A percentile compares a stretch with the other conserved stretches of the same genome.
Evolutionary conservation across 2,888 invertebrate species (phyloP).

Genomic region (Tachina lurida): DNA sequence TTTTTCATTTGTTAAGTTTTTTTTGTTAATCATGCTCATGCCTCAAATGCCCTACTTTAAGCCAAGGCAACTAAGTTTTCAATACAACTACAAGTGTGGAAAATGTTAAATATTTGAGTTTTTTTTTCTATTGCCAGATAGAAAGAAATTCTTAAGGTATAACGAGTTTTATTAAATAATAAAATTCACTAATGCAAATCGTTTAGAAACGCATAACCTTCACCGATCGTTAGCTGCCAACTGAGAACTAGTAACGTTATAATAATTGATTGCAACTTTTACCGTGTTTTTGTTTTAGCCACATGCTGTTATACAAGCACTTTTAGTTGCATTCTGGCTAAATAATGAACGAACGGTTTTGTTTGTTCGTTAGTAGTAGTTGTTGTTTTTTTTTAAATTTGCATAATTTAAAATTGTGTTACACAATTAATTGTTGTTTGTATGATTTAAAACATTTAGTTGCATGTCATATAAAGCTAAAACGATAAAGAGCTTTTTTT

Average conservation of each 20-base stretch:
- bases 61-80: neutral
- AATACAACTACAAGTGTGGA: no score
- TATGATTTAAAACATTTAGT: constrained; percentile 65
- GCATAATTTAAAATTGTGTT: constrained; percentile 80
- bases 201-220: neutral
- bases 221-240: neutral
- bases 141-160: neutral
- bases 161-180: neutral
- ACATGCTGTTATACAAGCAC: constrained; percentile 5
- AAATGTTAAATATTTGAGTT: no score
- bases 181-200: neutral
- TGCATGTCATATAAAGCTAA: constrained; percentile 57
- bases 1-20: constrained; percentile 43
- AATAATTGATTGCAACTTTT: constrained; percentile 57
- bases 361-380: constrained; percentile 47
- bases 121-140: no score
- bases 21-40: neutral
- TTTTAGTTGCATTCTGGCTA: constrained; percentile 16
- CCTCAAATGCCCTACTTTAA: constrained; percentile 6
- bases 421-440: constrained; percentile 74
- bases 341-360: constrained; percentile 44
- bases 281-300: neutral
- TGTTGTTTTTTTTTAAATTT: constrained; percentile 66
- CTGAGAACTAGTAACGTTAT: constrained; percentile 27
- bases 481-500: neutral